Base-by-base conservation (phyloP, 2,113 vertebrate species). In the Scomber colias region DNA sequence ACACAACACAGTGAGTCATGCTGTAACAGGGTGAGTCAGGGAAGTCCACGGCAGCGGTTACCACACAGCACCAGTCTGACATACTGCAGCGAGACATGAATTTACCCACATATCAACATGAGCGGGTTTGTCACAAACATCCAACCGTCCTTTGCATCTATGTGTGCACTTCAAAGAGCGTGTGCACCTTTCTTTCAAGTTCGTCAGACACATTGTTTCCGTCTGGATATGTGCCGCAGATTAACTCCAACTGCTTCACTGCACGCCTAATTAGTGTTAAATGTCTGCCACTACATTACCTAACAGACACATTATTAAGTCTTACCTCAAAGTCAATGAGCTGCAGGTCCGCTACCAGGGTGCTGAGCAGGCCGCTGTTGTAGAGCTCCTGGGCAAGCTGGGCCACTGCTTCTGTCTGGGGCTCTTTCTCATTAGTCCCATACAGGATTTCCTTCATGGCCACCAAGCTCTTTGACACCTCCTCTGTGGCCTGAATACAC, bases 361-460 rank as follows among this genome's bases (percentile, higher is more conserved):
- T 97, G 84, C 96, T 93, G 55, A 98, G 97, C 71, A 99, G 95
- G 57, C 97, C 97, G 0, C 97, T 99, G 90, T 98, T 99, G 88
- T 98, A 99, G 0, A 99, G 95, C 82, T 99, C 97, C 75, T 99
- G 97, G 75, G 97, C 97, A 0, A 99, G 95, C 84, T 99, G 97
- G 0, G 97, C 97, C 86, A 99, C 97, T 0, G 97, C 96, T 87
- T 97, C 97, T 1, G 97, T 97, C 87, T 98, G 96, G 0, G 97
- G 97, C 55, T 98, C 97, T 60, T 97, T 98, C 80, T 98, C 96
- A 68, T 96, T 97, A 5, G 97, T 98, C 86, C 97, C 97, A 44
- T 99, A 98, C 2, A 99, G 92, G 89, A 99, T 96, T 92, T 99
- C 96, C 89, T 99, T 97, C 98, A 98, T 97, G 83, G 97, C 96